A percentile compares a stretch with the other conserved stretches of the same genome.
Evolutionary conservation across 2,113 vertebrate species (phyloP).

Genomic region (Hypocryptadius cinnamomeus): DNA sequence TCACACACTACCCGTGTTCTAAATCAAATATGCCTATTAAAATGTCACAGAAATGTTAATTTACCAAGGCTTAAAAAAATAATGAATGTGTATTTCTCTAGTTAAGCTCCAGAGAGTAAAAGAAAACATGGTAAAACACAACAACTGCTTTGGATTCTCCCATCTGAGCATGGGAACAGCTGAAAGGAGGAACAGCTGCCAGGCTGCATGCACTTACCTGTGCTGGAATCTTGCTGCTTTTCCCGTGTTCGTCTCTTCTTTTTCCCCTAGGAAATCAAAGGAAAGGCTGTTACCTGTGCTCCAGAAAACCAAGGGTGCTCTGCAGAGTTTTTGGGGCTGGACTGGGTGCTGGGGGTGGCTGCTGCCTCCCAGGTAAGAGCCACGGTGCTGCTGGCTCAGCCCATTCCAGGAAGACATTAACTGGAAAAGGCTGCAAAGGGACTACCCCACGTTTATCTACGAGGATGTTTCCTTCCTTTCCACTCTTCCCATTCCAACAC

Average conservation of each 20-base stretch:
- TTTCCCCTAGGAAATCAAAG: constrained; percentile 79
- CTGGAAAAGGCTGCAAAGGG: background rate
- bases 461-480: background rate
- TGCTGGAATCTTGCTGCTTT: constrained; percentile 91
- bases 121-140: background rate
- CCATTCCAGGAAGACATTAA: background rate
- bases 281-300: background rate
- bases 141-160: background rate
- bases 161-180: background rate
- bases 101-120: background rate
- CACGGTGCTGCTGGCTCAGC: background rate
- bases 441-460: fast-evolving
- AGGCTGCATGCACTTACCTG: constrained; percentile 74
- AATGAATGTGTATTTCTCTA: background rate
- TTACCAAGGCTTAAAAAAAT: background rate
- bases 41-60: background rate
- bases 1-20: background rate
- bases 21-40: background rate
- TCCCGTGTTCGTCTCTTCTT: constrained; percentile 96
- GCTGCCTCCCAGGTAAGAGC: background rate
- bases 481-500: background rate
- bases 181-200: background rate
- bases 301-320: fast-evolving
- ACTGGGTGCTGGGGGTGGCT: background rate
- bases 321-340: background rate